Base-by-base conservation (phyloP, 1,140 invertebrate species). In the Formica selysi region DNA sequence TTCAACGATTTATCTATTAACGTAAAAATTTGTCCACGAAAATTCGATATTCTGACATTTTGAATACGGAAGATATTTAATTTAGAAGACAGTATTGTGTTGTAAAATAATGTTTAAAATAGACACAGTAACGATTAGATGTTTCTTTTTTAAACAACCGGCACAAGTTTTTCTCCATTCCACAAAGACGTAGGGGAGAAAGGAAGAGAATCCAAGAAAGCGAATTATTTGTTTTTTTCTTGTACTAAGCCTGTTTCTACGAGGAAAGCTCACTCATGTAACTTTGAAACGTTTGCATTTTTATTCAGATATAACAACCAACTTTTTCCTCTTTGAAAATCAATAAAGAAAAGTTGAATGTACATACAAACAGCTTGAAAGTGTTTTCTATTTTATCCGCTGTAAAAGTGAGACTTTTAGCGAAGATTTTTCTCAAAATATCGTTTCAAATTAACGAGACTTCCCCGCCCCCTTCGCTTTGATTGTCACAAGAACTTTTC, bases 271-370 rank as follows among this genome's bases (percentile, higher is more conserved):
- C 29, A 19, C 51, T 48, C 44, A 26, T 13, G 67, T 81, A 81
- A 81, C 67, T 83, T 70, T 73, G 62, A 83, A 80, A 83, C 41
- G 79, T 83, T 26, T 61, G 79, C 54, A 83, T 74, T 83, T 83
- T 83, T 83, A 83, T 83, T 83, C 68, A 83, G 38, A 41, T 61
- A 48, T 62, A 74, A 83, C 68, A 83, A 74, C 79, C 51, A 74
- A 83, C 54, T 64, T 83, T 48, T 83, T 22, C 54, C 41, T 61
- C 79, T 73, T 83, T 70, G 68, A 83, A 83, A 83, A 83, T 74
- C 79, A 41, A 83, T 74, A 11, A 13, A 19, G 79, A 44, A 73
- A 83, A 83, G 79, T 83, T 83, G 22, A 48, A 11, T 38, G 38
- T 29, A 36, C 79, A 36, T 29, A 36, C 79, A 36, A 71, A 41